Evolutionary conservation across 1,140 invertebrate genomes (phyloP).

Genomic region (Leptinotarsa texana): DNA sequence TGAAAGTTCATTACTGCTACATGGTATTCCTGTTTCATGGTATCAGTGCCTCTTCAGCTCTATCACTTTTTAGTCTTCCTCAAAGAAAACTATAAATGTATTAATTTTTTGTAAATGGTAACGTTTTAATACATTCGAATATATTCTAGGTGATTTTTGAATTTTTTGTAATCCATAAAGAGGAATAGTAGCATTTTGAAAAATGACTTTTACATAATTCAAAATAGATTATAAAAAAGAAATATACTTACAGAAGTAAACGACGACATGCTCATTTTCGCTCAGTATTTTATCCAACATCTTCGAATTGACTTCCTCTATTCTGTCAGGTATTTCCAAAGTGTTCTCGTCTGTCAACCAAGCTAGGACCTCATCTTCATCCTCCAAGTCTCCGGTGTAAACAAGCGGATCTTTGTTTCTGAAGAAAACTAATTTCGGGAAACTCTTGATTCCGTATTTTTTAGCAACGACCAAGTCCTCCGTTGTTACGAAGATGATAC

Average conservation of each 20-base stretch:
- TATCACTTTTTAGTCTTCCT: no score
- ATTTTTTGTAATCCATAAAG: no score
- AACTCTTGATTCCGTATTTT: slow-evolving; percentile 81
- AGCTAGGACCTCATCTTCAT: slow-evolving; percentile 87
- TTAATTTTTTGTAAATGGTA: no score
- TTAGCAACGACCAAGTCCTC: slow-evolving; percentile 82
- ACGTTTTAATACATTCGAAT: no score
- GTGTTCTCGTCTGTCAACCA: slow-evolving; percentile 93
- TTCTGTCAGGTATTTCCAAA: slow-evolving; percentile 87
- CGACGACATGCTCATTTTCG: slow-evolving; percentile 86
- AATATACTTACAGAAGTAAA: slow-evolving; percentile 84
- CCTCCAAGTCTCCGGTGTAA: slow-evolving; percentile 75
- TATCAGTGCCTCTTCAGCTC: no score
- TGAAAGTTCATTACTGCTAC: no score
- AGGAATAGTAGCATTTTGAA: no score
- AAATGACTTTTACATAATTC: slow-evolving; percentile 27
- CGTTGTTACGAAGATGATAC: slow-evolving; percentile 92
- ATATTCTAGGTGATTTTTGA: no score
- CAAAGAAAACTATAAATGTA: no score
- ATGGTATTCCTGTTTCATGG: no score
- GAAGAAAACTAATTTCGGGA: slow-evolving; percentile 88
- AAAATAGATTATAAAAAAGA: not conserved
- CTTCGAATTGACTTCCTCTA: slow-evolving; percentile 89
- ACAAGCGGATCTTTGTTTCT: slow-evolving; percentile 84
- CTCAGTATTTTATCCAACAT: slow-evolving; percentile 91